Base-by-base conservation (phyloP, 2,888 invertebrate genomes). In the Diadegma fenestrale region DNA sequence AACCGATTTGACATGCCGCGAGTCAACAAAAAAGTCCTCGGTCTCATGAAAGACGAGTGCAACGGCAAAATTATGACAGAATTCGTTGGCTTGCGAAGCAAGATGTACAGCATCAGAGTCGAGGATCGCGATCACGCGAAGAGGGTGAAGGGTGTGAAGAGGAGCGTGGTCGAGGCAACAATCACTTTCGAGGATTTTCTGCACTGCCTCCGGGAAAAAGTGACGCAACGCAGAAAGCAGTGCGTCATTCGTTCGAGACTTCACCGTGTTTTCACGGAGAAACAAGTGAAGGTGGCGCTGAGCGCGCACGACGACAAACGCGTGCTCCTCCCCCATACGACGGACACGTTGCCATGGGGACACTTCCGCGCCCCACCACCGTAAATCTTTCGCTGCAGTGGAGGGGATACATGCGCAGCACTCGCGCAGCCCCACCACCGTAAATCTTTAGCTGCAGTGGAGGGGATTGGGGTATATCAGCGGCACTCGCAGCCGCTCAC, bases 281-380 rank as follows among this genome's bases (percentile, higher is more conserved):
- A 17, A 37, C 76, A 76, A 19, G 30, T 30, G 51, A 71, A 54
- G 37, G 71, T 54, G 26, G 54, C 54, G 43, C 66, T 43, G 19
- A 43, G 43, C 33, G 63, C 81, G 0, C 58, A 72, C 61, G 93
- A 84, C 83, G 90, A 61, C 72, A 92, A 75, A 94, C 94, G 69
- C 89, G 92, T 45, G 87, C 93, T 88, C 85, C 89, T 88, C 91
- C 94, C 45, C 92, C 94, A 22, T 54, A 92, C 26, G 12, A 81
- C 79, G 33, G 72, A 87, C n/a, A 88, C 84, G 48, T 66, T 87
- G 17, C 33, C 63, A 51, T 41, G 69, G 69, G 14, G 37, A 54
- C 61, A 37, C 45, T 81, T 41, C 69, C 69, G n/a, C 69, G 76
- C 61, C 69, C 63, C 61, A 76, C 63, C 75, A 19, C 22, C n/a